Evolutionary conservation across 2,888 invertebrate genomes (phyloP).

Genomic region (Scelioninae gen. 1): DNA sequence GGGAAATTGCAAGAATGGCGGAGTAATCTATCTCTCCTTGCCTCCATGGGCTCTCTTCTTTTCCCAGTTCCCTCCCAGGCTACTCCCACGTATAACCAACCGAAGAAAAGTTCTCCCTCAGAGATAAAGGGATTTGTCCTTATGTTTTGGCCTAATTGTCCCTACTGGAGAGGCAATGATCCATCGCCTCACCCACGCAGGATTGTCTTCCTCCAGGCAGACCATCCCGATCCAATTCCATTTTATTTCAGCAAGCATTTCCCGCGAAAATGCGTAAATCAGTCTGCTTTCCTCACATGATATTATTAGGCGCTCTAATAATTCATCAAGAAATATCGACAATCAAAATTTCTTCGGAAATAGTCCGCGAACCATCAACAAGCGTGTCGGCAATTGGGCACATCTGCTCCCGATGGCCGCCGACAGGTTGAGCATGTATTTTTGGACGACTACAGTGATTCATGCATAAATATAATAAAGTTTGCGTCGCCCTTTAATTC

Average conservation of each 20-base stretch:
- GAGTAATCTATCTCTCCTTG: slow-evolving; percentile 92
- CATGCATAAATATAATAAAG: slow-evolving; percentile 72
- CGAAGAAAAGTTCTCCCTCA: slow-evolving; percentile 68
- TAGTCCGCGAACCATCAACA: slow-evolving; percentile 56
- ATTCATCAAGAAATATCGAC: slow-evolving; percentile 58
- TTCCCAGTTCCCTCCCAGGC: slow-evolving; percentile 76
- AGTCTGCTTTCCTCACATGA: slow-evolving; percentile 12
- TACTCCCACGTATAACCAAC: slow-evolving; percentile 74
- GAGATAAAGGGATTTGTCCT: slow-evolving; percentile 83
- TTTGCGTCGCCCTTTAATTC: slow-evolving; percentile 73
- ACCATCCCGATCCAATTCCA: slow-evolving; percentile 3
- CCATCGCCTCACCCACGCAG: slow-evolving; percentile 57
- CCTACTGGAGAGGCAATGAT: slow-evolving; percentile 80
- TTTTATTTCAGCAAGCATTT: slow-evolving; percentile 36
- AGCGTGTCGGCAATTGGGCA: slow-evolving; percentile 57
- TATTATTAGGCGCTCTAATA: slow-evolving; percentile 49
- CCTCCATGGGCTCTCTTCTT: slow-evolving; percentile 82
- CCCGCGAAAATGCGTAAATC: slow-evolving; percentile 34
- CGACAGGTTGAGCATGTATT: slow-evolving; percentile 66
- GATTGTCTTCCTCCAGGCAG: no score
- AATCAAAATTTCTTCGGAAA: slow-evolving; percentile 62
- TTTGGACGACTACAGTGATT: slow-evolving; percentile 68
- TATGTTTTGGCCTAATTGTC: slow-evolving; percentile 81
- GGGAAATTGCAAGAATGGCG: slow-evolving; percentile 97
- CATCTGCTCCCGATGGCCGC: slow-evolving; percentile 56